Conservation (phyloP, 2,888 invertebrate genomes). For the Stenchaetothrips biformis region DNA sequence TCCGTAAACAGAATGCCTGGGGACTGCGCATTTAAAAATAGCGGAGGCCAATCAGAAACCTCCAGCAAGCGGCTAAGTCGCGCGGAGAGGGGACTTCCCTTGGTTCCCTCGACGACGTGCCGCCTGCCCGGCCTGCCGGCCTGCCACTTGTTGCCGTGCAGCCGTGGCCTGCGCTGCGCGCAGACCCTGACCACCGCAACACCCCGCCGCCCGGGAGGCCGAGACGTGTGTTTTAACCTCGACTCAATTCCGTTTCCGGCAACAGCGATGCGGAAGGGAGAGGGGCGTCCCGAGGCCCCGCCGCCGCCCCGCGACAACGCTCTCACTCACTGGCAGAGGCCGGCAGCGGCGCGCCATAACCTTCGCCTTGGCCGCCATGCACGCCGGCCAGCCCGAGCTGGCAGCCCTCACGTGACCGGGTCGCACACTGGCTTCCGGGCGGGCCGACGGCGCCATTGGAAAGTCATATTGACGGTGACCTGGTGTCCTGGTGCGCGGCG, state of each 20-base stretch:
- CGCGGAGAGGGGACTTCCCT: too few relatives aligned
- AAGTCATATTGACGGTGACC: too few relatives aligned
- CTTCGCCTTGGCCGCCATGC: conserved; percentile 2
- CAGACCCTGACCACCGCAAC: conserved; percentile 14
- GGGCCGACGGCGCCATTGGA: too few relatives aligned
- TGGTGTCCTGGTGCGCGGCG: too few relatives aligned
- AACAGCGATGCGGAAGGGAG: neutral
- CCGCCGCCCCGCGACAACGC: neutral
- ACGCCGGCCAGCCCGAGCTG: neutral
- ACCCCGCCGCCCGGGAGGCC: neutral
- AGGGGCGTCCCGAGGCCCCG: neutral
- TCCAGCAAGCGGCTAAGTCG: too few relatives aligned
- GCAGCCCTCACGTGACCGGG: neutral
- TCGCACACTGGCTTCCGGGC: conserved; percentile 1
- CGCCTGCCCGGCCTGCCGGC: too few relatives aligned
- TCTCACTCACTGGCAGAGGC: neutral
- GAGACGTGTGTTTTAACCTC: neutral
- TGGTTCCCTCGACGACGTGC: too few relatives aligned
- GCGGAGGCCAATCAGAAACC: too few relatives aligned
- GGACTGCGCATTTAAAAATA: too few relatives aligned
- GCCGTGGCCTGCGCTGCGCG: neutral
- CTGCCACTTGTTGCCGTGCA: neutral
- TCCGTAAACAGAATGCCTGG: too few relatives aligned
- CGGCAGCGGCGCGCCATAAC: neutral
- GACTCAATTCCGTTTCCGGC: conserved; percentile 2